These are phyloP conservation scores for Philopotamus ludificatus DNA, from an alignment of 1,140 invertebrate species.

Conservation along the genomic window DNA sequence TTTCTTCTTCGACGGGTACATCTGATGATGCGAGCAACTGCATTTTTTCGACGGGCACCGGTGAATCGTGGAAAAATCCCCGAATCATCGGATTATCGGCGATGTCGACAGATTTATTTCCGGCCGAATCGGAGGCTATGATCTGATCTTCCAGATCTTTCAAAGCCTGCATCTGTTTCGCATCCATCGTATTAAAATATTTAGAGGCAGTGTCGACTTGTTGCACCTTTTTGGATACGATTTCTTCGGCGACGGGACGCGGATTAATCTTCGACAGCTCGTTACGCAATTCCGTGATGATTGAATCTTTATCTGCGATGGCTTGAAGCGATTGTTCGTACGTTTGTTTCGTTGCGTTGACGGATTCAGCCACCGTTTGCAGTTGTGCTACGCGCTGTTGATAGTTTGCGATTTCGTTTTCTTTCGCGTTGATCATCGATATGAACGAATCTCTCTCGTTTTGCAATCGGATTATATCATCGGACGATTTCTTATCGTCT, in stretches of 20 bases:
- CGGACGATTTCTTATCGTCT: slow-evolving; percentile 29
- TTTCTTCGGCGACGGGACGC: neutral
- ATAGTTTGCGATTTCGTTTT: too few relatives aligned
- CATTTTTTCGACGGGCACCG: slow-evolving; percentile 43
- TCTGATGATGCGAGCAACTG: neutral
- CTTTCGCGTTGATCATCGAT: too few relatives aligned
- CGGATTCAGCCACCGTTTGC: slow-evolving; percentile 25
- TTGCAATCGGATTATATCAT: slow-evolving; percentile 29
- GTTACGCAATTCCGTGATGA: slow-evolving; percentile 25
- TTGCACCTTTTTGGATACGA: neutral
- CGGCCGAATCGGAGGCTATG: slow-evolving; percentile 15
- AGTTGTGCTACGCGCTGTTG: too few relatives aligned
- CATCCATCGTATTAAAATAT: slow-evolving; percentile 35
- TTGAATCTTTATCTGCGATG: slow-evolving; percentile 28
- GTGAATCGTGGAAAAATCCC: slow-evolving; percentile 34
- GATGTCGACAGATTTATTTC: neutral
- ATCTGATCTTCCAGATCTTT: slow-evolving; percentile 46
- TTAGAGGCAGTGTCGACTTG: neutral
- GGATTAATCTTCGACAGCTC: slow-evolving; percentile 4
- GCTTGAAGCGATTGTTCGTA: slow-evolving; percentile 3
- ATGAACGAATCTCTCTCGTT: slow-evolving; percentile 25
- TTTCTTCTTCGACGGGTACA: slow-evolving; percentile 45
- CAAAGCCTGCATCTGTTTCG: slow-evolving; percentile 40
- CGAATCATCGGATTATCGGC: slow-evolving; percentile 33
- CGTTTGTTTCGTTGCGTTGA: slow-evolving; percentile 18